Conservation (phyloP, 2,888 invertebrate species). For the Lasioglossum zephyrum region DNA sequence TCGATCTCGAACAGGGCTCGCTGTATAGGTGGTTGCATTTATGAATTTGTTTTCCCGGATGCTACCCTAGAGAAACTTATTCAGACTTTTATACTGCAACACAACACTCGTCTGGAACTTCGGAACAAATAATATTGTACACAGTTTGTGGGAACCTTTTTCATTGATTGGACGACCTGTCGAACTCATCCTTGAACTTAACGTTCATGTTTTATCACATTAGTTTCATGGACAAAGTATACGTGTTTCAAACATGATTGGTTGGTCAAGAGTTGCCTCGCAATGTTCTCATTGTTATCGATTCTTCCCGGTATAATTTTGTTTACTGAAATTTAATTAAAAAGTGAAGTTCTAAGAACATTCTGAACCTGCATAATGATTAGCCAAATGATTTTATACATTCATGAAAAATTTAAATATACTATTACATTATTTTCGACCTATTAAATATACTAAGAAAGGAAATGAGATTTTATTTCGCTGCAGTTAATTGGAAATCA, state of each 20-base stretch:
- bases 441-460: too few species aligned
- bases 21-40: neutral
- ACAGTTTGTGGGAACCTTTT: neutral
- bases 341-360: too few species aligned
- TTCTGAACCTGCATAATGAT: neutral
- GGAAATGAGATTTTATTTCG: too few species aligned
- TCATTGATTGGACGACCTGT: neutral
- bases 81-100: neutral
- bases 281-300: neutral
- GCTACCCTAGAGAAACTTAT: neutral
- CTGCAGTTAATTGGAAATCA: too few species aligned
- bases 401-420: too few species aligned
- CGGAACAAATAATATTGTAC: neutral
- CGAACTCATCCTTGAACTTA: neutral
- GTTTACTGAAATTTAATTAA: too few species aligned
- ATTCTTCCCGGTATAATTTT: neutral
- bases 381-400: too few species aligned
- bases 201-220: neutral
- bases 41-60: neutral
- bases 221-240: neutral
- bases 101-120: neutral
- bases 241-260: neutral
- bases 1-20: neutral
- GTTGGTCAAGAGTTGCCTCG: too few species aligned
- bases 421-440: too few species aligned